Conservation (phyloP, 1,140 invertebrate genomes). For the Drosophila ohnishii region DNA sequence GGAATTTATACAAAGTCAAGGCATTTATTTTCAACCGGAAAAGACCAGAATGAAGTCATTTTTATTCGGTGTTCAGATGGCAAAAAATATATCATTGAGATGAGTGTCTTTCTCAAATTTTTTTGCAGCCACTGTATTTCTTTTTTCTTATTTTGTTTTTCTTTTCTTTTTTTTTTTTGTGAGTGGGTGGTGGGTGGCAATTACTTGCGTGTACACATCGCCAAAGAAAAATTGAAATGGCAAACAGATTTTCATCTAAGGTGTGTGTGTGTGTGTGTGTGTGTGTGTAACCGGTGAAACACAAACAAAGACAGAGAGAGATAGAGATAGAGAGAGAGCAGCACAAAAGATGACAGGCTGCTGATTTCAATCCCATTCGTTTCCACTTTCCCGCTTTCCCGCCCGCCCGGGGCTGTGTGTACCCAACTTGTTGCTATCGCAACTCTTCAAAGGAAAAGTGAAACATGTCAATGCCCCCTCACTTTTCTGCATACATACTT, state of each 20-base stretch:
- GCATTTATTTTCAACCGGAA: constrained; percentile 2
- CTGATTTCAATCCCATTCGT: constrained; percentile 43
- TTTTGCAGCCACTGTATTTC: neutral
- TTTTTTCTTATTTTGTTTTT: neutral
- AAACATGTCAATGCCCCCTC: constrained; percentile 14
- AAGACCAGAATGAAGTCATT: constrained; percentile 4
- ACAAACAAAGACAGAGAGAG: constrained; percentile 18
- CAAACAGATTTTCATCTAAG: constrained; percentile 64
- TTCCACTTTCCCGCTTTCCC: constrained; percentile 17
- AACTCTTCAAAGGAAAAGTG: constrained; percentile 32
- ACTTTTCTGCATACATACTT: neutral
- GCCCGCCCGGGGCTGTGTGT: neutral
- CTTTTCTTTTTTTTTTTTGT: too few species aligned
- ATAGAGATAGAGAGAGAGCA: neutral
- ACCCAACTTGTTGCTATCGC: constrained; percentile 45
- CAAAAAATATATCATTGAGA: neutral
- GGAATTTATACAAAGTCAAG: neutral
- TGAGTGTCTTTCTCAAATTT: neutral
- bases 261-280: constrained; percentile 25
- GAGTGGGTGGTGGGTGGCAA: constrained; percentile 13
- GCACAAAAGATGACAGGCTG: constrained; percentile 25
- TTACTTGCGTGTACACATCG: constrained; percentile 15
- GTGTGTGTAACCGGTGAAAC: constrained; percentile 25
- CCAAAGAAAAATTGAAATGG: constrained; percentile 37
- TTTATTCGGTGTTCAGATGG: neutral